Conservation (phyloP, 2,888 invertebrate species). For the Schrankia costaestrigalis region DNA sequence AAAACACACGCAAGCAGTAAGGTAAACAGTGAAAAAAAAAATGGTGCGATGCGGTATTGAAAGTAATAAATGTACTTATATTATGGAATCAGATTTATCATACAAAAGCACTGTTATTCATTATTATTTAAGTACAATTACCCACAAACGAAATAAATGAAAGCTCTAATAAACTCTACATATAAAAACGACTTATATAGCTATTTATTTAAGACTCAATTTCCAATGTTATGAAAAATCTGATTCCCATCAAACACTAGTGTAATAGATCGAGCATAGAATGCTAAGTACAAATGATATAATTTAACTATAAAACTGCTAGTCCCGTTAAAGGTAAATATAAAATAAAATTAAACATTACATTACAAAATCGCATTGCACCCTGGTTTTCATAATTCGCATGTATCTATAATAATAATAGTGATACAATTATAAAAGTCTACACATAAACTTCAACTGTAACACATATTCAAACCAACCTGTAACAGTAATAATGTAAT, state of each 20-base stretch:
- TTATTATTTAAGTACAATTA: background rate
- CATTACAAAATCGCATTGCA: constrained; percentile 71
- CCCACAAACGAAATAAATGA: background rate
- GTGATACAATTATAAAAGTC: constrained; percentile 69
- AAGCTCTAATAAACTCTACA: no score
- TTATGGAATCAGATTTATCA: constrained; percentile 65
- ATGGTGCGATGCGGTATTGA: constrained; percentile 73
- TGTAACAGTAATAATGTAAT: constrained; percentile 73
- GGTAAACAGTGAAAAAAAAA: constrained; percentile 70
- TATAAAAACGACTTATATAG: no score
- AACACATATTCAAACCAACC: constrained; percentile 80
- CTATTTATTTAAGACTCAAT: no score
- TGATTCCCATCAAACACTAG: constrained; percentile 75
- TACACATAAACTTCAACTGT: constrained; percentile 78
- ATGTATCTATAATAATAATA: constrained; percentile 75
- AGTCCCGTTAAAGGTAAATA: constrained; percentile 68
- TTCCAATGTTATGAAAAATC: constrained; percentile 59
- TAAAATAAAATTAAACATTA: constrained; percentile 53
- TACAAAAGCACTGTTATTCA: constrained; percentile 4
- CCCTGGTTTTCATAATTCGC: constrained; percentile 78
- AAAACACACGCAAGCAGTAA: constrained; percentile 70
- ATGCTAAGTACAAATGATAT: constrained; percentile 78
- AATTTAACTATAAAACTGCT: constrained; percentile 72
- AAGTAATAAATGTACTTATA: constrained; percentile 57
- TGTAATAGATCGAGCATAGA: constrained; percentile 73